Conservation (phyloP, 1,140 invertebrate genomes). For the Thaumatotibia leucotreta region DNA sequence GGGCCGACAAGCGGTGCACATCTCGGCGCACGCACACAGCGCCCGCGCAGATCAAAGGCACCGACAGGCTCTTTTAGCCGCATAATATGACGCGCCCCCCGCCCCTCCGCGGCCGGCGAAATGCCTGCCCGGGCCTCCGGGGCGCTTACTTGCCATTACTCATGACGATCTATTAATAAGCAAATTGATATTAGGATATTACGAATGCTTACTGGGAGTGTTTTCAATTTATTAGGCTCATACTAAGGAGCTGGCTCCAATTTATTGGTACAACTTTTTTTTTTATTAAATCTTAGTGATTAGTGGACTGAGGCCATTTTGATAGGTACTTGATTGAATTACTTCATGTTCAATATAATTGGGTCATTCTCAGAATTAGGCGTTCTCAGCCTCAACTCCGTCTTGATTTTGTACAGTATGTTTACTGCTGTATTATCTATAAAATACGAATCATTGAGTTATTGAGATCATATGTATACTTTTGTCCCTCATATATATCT, state of each 20-base stretch:
- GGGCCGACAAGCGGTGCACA: slow-evolving; percentile 61
- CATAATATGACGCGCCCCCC: slow-evolving; percentile 72
- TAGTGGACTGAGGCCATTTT: not conserved
- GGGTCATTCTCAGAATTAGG: no score
- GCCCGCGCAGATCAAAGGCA: slow-evolving; percentile 67
- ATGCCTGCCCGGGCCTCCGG: slow-evolving; percentile 52
- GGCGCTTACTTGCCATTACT: slow-evolving; percentile 69
- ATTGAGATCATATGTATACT: no score
- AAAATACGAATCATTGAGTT: no score
- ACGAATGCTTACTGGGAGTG: slow-evolving; percentile 41
- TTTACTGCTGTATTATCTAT: no score
- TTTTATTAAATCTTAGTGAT: not conserved
- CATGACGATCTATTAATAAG: slow-evolving; percentile 73
- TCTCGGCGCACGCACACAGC: slow-evolving; percentile 51
- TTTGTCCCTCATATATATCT: no score
- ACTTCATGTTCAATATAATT: not conserved
- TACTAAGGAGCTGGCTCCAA: not conserved
- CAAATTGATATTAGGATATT: slow-evolving; percentile 71
- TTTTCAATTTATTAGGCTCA: slow-evolving; percentile 22
- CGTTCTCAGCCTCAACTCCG: no score
- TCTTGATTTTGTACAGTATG: no score
- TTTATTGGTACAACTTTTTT: not conserved
- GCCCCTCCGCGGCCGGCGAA: slow-evolving; percentile 49
- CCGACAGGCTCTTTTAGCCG: slow-evolving; percentile 75
- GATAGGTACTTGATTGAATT: not conserved